Conservation (phyloP, 2,888 invertebrate species). For the Brachyopa scutellaris region DNA sequence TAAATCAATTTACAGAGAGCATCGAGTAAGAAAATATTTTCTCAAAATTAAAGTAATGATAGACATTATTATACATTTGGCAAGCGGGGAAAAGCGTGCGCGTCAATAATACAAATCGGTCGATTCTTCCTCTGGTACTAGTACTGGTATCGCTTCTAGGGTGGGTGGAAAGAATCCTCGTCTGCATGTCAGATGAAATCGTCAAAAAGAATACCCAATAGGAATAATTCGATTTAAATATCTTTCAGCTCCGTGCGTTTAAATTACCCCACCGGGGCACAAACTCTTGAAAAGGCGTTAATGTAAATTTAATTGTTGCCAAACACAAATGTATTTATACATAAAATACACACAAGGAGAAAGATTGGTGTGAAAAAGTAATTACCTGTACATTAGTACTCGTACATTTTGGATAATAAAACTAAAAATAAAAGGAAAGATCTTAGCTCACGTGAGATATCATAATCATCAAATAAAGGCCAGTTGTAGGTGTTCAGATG, state of each 20-base stretch:
- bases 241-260: conserved; percentile 6
- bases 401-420: conserved; percentile 11
- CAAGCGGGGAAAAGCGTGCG: neutral
- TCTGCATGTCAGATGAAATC: too few relatives aligned
- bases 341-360: neutral
- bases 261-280: conserved; percentile 25
- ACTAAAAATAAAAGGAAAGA: neutral
- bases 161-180: too few relatives aligned
- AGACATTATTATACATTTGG: conserved; percentile 1
- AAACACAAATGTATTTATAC: neutral
- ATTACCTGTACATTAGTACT: conserved; percentile 21
- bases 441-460: conserved; percentile 5
- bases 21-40: conserved; percentile 8
- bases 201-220: neutral
- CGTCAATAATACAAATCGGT: conserved; percentile 24
- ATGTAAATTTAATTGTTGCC: conserved; percentile 35
- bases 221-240: conserved; percentile 15
- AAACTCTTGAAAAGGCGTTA: conserved; percentile 23
- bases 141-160: too few relatives aligned
- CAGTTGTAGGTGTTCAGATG: neutral
- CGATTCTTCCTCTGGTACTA: neutral
- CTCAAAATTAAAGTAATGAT: conserved; percentile 8
- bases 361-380: conserved; percentile 1
- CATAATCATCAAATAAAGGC: too few relatives aligned
- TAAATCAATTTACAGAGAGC: conserved; percentile 41